Percentiles rank a stretch among this genome's conserved stretches.
Evolutionary conservation across 2,113 vertebrate genomes (phyloP).

Genomic region (Okapia johnstoni): DNA sequence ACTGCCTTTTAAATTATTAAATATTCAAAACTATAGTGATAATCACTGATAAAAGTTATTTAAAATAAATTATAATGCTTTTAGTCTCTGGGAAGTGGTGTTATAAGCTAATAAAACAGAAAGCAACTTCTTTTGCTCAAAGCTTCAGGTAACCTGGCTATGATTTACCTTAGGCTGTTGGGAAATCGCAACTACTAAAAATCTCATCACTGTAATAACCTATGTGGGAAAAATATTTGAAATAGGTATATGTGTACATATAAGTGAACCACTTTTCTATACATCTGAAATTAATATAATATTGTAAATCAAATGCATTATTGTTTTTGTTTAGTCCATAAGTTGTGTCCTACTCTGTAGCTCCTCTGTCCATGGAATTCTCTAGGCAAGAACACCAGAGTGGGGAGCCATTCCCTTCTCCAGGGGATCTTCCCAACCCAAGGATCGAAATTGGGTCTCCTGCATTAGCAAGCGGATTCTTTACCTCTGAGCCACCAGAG

Average conservation of each 20-base stretch:
- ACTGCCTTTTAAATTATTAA: not conserved
- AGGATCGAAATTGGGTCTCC: not conserved
- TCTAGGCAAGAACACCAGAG: not conserved
- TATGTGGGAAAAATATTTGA: not conserved
- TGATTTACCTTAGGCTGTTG: not conserved
- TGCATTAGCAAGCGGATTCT: not conserved
- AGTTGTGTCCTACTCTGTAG: not conserved
- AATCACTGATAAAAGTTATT: not conserved
- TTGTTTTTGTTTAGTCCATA: not conserved
- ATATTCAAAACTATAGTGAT: not conserved
- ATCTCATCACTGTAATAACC: not conserved
- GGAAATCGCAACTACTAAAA: not conserved
- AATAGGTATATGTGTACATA: not conserved
- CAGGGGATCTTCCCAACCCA: not conserved
- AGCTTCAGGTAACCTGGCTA: not conserved
- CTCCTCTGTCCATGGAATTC: not conserved
- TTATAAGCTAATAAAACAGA: not conserved
- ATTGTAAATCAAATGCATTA: not conserved
- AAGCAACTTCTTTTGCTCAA: not conserved
- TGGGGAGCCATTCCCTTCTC: not conserved
- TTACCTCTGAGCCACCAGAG: not conserved
- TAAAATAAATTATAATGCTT: not conserved
- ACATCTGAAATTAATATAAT: not conserved
- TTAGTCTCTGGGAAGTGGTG: not conserved
- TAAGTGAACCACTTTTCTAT: not conserved